phyloP scores from a whole-genome alignment of 2,888 invertebrate species.

The Drosophila kokeensis region DNA sequence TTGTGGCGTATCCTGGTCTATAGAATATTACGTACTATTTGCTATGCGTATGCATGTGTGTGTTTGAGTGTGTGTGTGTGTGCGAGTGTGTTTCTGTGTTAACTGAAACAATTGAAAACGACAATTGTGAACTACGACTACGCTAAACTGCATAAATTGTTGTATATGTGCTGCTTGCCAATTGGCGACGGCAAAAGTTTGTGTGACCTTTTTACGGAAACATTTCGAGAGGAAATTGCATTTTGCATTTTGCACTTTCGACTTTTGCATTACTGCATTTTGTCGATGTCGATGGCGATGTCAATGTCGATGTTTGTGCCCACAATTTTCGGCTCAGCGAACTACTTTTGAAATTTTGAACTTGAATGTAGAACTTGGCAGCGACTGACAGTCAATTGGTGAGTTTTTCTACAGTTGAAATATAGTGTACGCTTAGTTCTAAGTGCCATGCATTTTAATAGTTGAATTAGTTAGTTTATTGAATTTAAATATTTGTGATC shows the following conservation, averaged over 20 bases:
- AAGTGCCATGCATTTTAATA: not conserved
- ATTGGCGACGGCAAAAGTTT: conserved; percentile 68
- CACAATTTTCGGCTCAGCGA: conserved; percentile 17
- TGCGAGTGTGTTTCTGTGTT: conserved; percentile 30
- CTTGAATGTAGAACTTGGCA: conserved; percentile 2
- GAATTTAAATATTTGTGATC: not conserved
- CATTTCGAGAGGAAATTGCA: conserved; percentile 60
- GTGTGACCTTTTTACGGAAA: conserved; percentile 57
- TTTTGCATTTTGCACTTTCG: conserved; percentile 46
- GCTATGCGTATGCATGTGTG: not conserved
- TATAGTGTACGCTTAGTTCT: not conserved
- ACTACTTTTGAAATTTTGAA: conserved; percentile 14
- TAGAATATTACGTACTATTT: conserved; percentile 15
- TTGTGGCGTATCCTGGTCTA: conserved; percentile 32
- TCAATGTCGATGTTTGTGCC: conserved; percentile 4
- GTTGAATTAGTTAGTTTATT: not conserved
- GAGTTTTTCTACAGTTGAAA: conserved; percentile 16
- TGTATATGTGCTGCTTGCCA: conserved; percentile 42
- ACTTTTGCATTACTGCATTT: conserved; percentile 21
- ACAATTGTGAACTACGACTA: conserved; percentile 17
- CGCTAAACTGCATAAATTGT: conserved; percentile 39
- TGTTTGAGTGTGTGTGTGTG: conserved; percentile 16
- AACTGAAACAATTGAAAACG: conserved; percentile 37
- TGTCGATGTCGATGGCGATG: not conserved
- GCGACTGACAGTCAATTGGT: conserved; percentile 26